Conservation (phyloP, 2,113 vertebrate species). For the Grallaria varia region DNA sequence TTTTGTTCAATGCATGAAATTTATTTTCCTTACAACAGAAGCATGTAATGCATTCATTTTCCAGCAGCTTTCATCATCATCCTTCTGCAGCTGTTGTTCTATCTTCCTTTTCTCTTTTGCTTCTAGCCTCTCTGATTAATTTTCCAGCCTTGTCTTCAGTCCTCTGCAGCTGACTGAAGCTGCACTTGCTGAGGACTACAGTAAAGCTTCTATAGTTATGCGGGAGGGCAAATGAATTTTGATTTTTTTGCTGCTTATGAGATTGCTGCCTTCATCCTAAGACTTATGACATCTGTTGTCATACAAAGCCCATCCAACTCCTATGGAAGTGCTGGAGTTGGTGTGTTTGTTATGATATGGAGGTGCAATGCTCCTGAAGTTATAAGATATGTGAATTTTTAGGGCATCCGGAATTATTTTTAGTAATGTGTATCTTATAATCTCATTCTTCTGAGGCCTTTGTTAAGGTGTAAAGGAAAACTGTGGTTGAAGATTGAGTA, state of each 20-base stretch:
- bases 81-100: background rate
- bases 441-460: background rate
- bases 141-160: background rate
- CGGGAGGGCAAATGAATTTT: background rate
- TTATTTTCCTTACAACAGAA: background rate
- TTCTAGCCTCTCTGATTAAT: background rate
- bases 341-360: background rate
- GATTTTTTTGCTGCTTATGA: background rate
- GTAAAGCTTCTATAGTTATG: background rate
- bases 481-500: fast-evolving
- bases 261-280: background rate
- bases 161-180: background rate
- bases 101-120: background rate
- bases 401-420: background rate
- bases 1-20: background rate
- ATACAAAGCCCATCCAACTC: background rate
- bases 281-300: background rate
- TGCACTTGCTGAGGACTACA: background rate
- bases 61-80: background rate
- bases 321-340: background rate
- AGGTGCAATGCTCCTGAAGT: background rate
- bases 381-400: background rate
- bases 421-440: background rate
- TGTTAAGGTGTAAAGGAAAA: background rate
- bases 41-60: fast-evolving